Evolutionary conservation across 2,888 invertebrate genomes (phyloP).

Genomic region (Yponomeuta malinellus): DNA sequence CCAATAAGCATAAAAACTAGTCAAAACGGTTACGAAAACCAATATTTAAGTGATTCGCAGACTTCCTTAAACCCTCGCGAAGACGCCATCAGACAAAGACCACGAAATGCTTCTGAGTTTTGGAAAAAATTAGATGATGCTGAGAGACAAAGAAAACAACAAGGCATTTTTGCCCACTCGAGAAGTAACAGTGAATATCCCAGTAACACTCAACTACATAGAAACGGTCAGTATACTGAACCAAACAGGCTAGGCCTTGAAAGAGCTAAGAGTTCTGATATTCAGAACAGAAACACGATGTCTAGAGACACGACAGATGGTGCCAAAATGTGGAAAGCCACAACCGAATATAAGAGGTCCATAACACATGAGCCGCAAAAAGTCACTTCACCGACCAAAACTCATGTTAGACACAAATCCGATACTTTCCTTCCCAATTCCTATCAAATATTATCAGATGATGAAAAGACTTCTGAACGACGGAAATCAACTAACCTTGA

Average conservation of each 20-base stretch:
- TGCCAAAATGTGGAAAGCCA: constrained; percentile 67
- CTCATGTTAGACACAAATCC: constrained; percentile 64
- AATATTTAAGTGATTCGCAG: constrained; percentile 71
- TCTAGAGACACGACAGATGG: constrained; percentile 56
- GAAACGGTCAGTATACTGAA: constrained; percentile 37
- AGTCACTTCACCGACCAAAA: constrained; percentile 55
- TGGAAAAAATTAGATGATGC: constrained; percentile 79
- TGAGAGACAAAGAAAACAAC: constrained; percentile 56
- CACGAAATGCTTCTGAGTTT: constrained; percentile 76
- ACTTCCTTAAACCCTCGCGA: constrained; percentile 48
- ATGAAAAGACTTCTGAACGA: constrained; percentile 66
- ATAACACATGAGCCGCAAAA: constrained; percentile 55
- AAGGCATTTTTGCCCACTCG: constrained; percentile 46
- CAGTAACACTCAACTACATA: constrained; percentile 39
- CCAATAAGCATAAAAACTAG: constrained; percentile 81
- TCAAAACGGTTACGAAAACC: constrained; percentile 57
- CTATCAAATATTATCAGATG: constrained; percentile 62
- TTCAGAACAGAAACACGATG: constrained; percentile 45
- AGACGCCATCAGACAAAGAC: constrained; percentile 50
- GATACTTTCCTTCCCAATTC: constrained; percentile 55
- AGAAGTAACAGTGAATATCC: constrained; percentile 60
- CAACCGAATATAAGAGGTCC: constrained; percentile 65
- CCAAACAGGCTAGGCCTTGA: constrained; percentile 32
- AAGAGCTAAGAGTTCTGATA: constrained; percentile 39
- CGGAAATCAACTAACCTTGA: constrained; percentile 87